Evolutionary conservation across 1,140 invertebrate species (phyloP).

Genomic region (Tyrophagus putrescentiae): DNA sequence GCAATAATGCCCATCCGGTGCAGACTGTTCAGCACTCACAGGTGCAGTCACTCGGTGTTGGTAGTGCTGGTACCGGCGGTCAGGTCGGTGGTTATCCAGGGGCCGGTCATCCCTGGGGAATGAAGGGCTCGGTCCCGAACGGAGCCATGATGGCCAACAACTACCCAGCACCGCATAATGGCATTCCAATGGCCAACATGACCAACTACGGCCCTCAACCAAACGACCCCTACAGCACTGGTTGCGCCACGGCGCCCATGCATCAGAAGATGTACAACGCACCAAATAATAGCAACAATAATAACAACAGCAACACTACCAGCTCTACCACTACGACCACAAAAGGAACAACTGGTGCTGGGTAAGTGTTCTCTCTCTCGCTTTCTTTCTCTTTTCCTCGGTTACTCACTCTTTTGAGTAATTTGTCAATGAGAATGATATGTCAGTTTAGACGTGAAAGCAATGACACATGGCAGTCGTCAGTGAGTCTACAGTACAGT

Average conservation of each 20-base stretch:
- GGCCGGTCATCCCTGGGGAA: not conserved
- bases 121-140: not conserved
- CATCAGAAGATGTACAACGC: not conserved
- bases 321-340: not conserved
- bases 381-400: too few relatives aligned
- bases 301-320: too few relatives aligned
- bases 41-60: not conserved
- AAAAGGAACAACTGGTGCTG: not conserved
- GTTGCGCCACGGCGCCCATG: not conserved
- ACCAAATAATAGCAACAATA: too few relatives aligned
- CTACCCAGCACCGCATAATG: not conserved
- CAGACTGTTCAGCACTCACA: conserved; percentile 8
- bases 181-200: not conserved
- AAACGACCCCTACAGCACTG: conserved; percentile 3
- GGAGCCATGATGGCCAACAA: not conserved
- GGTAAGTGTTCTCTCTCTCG: not conserved
- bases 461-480: too few relatives aligned
- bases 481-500: too few relatives aligned
- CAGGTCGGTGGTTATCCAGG: not conserved
- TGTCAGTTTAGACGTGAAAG: too few relatives aligned
- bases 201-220: conserved; percentile 2
- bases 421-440: too few relatives aligned
- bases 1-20: not conserved
- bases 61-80: not conserved
- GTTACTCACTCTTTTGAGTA: too few relatives aligned